Base-by-base conservation (phyloP, 2,888 invertebrate species). In the Branchipolynoe longqiensis region DNA sequence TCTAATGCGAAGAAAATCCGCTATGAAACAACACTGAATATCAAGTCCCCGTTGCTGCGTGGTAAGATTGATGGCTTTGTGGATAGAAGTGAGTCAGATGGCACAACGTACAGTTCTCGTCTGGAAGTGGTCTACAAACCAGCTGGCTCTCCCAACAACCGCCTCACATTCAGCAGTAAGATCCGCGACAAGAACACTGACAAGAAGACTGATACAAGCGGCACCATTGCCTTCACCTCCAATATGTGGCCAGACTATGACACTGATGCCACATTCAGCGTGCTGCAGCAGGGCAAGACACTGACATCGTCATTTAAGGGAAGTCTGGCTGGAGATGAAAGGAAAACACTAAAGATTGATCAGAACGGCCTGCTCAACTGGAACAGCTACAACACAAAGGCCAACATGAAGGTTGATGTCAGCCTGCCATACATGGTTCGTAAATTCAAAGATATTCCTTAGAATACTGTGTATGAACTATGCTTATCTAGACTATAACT, bases 231-330 rank as follows among this genome's bases (percentile, higher is more conserved):
- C 25, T 62, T 78, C 56, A 83, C 36, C 36, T 84, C 81, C 36
- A 87, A 85, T 85, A 58, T 28, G 69, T 59, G 85, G 36, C 85
- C 84, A 69, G 56, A 56, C 87, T 88, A 78, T 40, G 83, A 78
- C 58, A 48, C 58, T 41, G 56, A 56, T 38, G 33, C 33, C 58
- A 48, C 38, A 54, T 38, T 74, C 28, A 28, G 31, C 28, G 28
- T 41, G 18, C 58, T n/a, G 41, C 59, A 64, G 25, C 84, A 59
- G 28, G 54, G 78, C 41, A 41, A 18, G 48, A 48, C 78, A 0
- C 78, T 78, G 1, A 25, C 41, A 1, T n/a, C 78, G 25, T 48
- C 48, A 25, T 78, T 78, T 18, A 48, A 78, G 28, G 78, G 78
- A 2, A 25, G 28, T 14, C 48, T 78, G 48, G 78, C 41, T 28